Percentiles rank a stretch among this genome's conserved stretches.
These are phyloP conservation scores for Copidosoma floridanum DNA, from an alignment of 1,140 invertebrate genomes.

Conservation along the genomic window DNA sequence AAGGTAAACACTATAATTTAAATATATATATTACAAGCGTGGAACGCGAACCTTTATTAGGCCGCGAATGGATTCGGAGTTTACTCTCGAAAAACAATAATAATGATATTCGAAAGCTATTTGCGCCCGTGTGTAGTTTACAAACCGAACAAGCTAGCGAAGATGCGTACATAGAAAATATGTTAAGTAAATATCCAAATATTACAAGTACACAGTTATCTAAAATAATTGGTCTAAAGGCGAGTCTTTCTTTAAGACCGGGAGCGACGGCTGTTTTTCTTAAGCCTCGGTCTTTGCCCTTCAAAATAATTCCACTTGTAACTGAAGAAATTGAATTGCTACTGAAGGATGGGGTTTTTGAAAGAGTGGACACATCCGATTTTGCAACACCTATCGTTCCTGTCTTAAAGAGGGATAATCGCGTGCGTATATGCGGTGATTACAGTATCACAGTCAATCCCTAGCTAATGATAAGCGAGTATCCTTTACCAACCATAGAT, in stretches of 20 bases:
- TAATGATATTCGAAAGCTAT: neutral
- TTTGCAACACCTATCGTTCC: neutral
- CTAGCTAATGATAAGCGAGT: neutral
- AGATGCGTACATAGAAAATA: neutral
- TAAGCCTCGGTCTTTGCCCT: neutral
- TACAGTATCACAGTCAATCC: neutral
- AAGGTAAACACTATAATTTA: neutral
- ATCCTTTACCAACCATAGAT: neutral
- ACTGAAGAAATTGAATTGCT: neutral
- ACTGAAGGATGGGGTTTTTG: neutral
- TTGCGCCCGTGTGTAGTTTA: neutral
- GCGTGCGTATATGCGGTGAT: slow-evolving; percentile 2
- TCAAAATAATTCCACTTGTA: neutral
- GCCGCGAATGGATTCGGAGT: neutral
- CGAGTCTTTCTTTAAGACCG: neutral
- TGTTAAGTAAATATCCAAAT: neutral
- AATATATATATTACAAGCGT: neutral
- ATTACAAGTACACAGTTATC: neutral
- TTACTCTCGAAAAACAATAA: neutral
- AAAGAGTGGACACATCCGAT: neutral
- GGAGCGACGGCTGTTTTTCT: neutral
- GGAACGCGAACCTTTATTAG: neutral
- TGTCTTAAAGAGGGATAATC: slow-evolving; percentile 1
- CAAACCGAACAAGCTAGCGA: neutral
- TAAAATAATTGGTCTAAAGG: neutral